A percentile compares a stretch with the other conserved stretches of the same genome.
These are phyloP conservation scores for Danaus chrysippus DNA, from an alignment of 2,888 invertebrate species.

Conservation along the genomic window DNA sequence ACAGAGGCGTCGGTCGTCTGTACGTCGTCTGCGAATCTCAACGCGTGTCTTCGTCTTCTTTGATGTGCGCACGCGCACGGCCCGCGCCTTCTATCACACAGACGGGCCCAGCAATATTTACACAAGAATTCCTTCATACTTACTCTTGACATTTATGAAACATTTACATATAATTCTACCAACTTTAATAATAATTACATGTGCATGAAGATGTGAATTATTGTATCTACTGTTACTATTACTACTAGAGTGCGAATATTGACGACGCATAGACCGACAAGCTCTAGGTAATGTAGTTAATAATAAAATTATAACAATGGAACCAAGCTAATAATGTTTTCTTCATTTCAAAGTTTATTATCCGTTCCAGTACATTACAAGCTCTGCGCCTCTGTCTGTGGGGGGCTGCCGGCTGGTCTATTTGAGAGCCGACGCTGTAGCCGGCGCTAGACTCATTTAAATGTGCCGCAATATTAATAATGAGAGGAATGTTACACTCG, in stretches of 20 bases:
- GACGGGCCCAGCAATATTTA: slow-evolving; percentile 14
- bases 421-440: slow-evolving; percentile 40
- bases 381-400: slow-evolving; percentile 52
- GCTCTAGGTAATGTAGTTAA: too few species aligned
- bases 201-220: too few species aligned
- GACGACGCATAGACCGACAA: too few species aligned
- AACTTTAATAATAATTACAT: too few species aligned
- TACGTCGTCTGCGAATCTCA: slow-evolving; percentile 75
- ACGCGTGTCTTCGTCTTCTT: slow-evolving; percentile 48
- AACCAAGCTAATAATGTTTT: too few species aligned
- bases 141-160: neutral
- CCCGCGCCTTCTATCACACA: slow-evolving; percentile 12
- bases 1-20: slow-evolving; percentile 43
- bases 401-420: slow-evolving; percentile 60
- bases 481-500: neutral
- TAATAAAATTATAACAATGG: too few species aligned
- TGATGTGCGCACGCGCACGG: slow-evolving; percentile 47
- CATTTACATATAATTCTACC: neutral
- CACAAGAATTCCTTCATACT: slow-evolving; percentile 1
- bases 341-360: too few species aligned
- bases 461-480: slow-evolving; percentile 11
- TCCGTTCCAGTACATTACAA: slow-evolving; percentile 13
- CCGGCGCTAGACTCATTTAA: slow-evolving; percentile 13
- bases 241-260: too few species aligned
- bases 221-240: too few species aligned